Evolutionary conservation across 2,113 vertebrate genomes (phyloP).

Genomic region (Eudyptes chrysolophus): DNA sequence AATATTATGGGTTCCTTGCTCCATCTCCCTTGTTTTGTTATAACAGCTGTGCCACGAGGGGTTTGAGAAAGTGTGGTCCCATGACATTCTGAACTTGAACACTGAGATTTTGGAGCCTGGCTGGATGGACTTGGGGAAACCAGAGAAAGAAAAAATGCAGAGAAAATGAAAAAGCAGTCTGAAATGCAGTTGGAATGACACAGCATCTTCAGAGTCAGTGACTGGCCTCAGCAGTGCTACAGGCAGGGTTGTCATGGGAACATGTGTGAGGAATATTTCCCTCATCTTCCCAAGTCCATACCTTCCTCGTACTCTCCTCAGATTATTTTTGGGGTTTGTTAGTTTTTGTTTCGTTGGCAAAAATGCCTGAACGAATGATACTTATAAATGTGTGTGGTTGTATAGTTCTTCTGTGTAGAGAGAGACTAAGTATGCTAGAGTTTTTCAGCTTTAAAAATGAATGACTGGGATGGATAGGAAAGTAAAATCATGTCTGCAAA

Average conservation of each 20-base stretch:
- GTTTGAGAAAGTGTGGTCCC: background rate
- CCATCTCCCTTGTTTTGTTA: background rate
- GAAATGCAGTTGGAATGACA: constrained; percentile 41
- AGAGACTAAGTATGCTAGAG: background rate
- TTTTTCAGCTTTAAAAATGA: background rate
- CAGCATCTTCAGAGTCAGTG: constrained; percentile 12
- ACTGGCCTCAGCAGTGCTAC: background rate
- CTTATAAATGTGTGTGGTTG: background rate
- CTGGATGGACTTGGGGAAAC: background rate
- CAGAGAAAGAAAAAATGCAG: background rate
- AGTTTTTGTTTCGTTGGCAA: background rate
- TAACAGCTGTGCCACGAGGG: rapidly evolving
- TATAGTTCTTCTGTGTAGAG: background rate
- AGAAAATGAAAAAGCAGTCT: background rate
- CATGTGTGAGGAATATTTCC: background rate
- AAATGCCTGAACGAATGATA: background rate
- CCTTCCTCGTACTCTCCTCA: background rate
- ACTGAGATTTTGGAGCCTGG: background rate
- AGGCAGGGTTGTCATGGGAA: constrained; percentile 61
- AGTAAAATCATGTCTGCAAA: background rate
- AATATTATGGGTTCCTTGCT: background rate
- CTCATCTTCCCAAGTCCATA: background rate
- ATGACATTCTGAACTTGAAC: background rate
- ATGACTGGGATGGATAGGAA: background rate
- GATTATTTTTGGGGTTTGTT: background rate